Evolutionary conservation across 2,113 vertebrate genomes (phyloP).

Genomic region (Trematomus loennbergii): DNA sequence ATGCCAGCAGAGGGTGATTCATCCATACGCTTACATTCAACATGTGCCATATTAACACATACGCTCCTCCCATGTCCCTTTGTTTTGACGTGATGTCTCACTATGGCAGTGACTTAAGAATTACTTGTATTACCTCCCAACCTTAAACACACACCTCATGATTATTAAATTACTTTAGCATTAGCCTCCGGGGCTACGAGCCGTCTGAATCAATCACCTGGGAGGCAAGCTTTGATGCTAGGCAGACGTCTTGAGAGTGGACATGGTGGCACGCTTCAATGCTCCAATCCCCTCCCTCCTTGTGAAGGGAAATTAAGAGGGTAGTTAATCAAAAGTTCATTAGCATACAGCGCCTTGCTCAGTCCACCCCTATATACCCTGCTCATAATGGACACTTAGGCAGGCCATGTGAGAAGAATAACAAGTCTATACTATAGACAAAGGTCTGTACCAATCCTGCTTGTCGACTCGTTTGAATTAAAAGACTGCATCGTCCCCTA

Average conservation of each 20-base stretch:
- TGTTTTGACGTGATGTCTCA: conserved; percentile 51
- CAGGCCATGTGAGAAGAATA: conserved; percentile 68
- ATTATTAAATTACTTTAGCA: conserved; percentile 77
- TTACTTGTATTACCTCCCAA: conserved; percentile 48
- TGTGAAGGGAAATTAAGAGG: conserved; percentile 77
- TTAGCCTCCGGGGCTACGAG: conserved; percentile 63
- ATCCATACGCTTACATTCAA: conserved; percentile 33
- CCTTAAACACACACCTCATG: conserved; percentile 42
- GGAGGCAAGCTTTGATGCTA: conserved; percentile 47
- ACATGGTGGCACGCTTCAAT: conserved; percentile 33
- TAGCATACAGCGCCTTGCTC: conserved; percentile 74
- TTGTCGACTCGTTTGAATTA: conserved; percentile 36
- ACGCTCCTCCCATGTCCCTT: conserved; percentile 36
- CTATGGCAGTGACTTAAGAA: conserved; percentile 52
- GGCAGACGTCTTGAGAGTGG: conserved; percentile 37
- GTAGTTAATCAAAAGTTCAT: conserved; percentile 84
- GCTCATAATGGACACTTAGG: conserved; percentile 71
- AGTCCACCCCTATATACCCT: conserved; percentile 58
- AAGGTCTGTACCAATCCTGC: conserved; percentile 24
- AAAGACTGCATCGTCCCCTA: conserved; percentile 11
- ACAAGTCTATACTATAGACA: conserved; percentile 34
- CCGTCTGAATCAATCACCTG: conserved; percentile 75
- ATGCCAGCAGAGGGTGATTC: conserved; percentile 29
- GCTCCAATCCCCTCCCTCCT: conserved; percentile 59
- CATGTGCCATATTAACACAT: conserved; percentile 52